Conservation (phyloP, 1,140 invertebrate genomes). For the Drosophila ercepeae region DNA sequence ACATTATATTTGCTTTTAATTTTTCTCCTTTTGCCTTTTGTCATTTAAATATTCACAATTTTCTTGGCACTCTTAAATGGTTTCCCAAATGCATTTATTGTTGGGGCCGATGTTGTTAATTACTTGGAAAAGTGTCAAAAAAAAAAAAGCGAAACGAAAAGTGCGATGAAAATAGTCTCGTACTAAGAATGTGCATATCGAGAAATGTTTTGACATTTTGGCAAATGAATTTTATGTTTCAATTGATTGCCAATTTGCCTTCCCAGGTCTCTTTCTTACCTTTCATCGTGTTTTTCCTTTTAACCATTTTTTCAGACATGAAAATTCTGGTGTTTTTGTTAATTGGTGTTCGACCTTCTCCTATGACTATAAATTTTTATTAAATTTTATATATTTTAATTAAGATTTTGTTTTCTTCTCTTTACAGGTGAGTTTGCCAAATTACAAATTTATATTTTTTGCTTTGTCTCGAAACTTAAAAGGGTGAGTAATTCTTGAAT, state of each 20-base stretch:
- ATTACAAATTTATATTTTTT: conserved; percentile 1
- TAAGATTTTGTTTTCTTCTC: conserved; percentile 35
- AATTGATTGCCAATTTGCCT: conserved; percentile 33
- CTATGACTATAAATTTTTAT: no score
- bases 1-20: conserved; percentile 3
- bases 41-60: conserved; percentile 3
- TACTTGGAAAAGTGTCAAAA: conserved; percentile 57
- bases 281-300: neutral
- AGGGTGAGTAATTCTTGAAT: conserved; percentile 18
- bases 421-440: conserved; percentile 61
- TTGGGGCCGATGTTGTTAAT: conserved; percentile 28
- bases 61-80: conserved; percentile 23
- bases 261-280: neutral
- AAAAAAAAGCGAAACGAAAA: no score
- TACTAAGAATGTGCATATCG: conserved; percentile 11
- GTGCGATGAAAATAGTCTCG: conserved; percentile 4
- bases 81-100: conserved; percentile 25
- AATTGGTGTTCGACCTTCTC: conserved; percentile 46
- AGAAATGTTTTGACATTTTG: conserved; percentile 42
- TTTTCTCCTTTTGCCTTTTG: neutral
- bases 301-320: conserved; percentile 19
- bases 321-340: conserved; percentile 57
- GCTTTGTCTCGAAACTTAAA: neutral
- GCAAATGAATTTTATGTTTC: conserved; percentile 49
- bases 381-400: conserved; percentile 34